Evolutionary conservation across 2,888 invertebrate species (phyloP).

Genomic region (Homarus gammarus): DNA sequence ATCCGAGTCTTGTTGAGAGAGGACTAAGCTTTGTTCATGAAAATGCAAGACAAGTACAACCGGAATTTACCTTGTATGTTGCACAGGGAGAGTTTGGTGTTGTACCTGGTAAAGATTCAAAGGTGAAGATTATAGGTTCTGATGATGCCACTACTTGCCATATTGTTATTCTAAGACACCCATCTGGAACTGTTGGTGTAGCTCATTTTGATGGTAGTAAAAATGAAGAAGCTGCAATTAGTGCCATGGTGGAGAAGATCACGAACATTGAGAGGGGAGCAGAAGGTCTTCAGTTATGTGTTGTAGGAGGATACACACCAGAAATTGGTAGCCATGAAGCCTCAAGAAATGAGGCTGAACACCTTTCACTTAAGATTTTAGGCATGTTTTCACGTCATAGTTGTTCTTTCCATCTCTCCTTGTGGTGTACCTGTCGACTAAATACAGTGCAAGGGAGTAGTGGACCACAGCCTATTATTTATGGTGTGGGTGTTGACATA

Average conservation of each 20-base stretch:
- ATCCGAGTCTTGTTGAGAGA: slow-evolving; percentile 50
- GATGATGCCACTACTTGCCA: slow-evolving; percentile 76
- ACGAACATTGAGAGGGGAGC: slow-evolving; percentile 11
- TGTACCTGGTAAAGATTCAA: slow-evolving; percentile 61
- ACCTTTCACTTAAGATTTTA: slow-evolving; percentile 70
- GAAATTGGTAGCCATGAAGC: slow-evolving; percentile 48
- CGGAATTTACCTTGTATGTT: slow-evolving; percentile 56
- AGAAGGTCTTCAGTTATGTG: slow-evolving; percentile 58
- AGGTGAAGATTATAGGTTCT: slow-evolving; percentile 64
- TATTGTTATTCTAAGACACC: slow-evolving; percentile 64
- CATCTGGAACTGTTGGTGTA: slow-evolving; percentile 63
- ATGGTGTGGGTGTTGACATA: slow-evolving; percentile 67
- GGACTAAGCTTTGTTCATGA: slow-evolving; percentile 42
- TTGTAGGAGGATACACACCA: slow-evolving; percentile 69
- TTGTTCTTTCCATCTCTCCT: slow-evolving; percentile 46
- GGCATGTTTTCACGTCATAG: slow-evolving; percentile 36
- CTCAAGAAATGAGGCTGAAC: slow-evolving; percentile 54
- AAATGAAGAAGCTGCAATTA: slow-evolving; percentile 61
- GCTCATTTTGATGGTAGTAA: slow-evolving; percentile 74
- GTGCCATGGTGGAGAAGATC: slow-evolving; percentile 54
- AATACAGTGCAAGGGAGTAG: slow-evolving; percentile 48
- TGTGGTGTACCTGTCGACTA: slow-evolving; percentile 67
- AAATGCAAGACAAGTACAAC: slow-evolving; percentile 19
- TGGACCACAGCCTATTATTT: slow-evolving; percentile 58
- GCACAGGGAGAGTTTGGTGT: slow-evolving; percentile 73